These are phyloP conservation scores for Rhizomys pruinosus DNA, from an alignment of 2,113 vertebrate genomes.

Conservation along the genomic window DNA sequence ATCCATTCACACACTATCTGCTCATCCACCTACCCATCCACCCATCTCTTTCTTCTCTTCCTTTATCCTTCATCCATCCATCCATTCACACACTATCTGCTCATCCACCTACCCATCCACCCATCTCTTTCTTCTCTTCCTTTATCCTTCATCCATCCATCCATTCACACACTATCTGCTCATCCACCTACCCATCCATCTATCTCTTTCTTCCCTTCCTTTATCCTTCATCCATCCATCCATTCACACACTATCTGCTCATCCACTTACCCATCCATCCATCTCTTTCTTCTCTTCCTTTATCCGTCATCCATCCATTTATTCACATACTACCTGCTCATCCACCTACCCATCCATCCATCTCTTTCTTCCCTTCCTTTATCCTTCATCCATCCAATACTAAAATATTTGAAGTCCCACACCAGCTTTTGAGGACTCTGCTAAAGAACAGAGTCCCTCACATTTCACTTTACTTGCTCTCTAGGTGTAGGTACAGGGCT, in stretches of 20 bases:
- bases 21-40: rapidly evolving
- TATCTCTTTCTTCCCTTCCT: too few species aligned
- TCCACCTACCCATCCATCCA: background rate
- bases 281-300: background rate
- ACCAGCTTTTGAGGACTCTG: background rate
- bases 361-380: background rate
- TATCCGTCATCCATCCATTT: too few species aligned
- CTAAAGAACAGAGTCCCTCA: background rate
- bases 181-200: background rate
- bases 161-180: background rate
- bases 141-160: background rate
- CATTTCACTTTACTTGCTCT: background rate
- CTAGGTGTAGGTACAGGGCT: background rate
- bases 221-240: background rate
- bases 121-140: too few species aligned
- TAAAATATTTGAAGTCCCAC: background rate
- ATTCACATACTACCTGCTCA: too few species aligned
- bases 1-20: background rate
- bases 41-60: too few species aligned
- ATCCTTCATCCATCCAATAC: background rate
- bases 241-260: too few species aligned
- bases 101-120: too few species aligned
- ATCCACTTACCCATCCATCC: background rate
- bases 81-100: too few species aligned
- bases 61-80: too few species aligned